phyloP scores from a whole-genome alignment of 2,113 vertebrate genomes.

The Phylloscopus whistleri region DNA sequence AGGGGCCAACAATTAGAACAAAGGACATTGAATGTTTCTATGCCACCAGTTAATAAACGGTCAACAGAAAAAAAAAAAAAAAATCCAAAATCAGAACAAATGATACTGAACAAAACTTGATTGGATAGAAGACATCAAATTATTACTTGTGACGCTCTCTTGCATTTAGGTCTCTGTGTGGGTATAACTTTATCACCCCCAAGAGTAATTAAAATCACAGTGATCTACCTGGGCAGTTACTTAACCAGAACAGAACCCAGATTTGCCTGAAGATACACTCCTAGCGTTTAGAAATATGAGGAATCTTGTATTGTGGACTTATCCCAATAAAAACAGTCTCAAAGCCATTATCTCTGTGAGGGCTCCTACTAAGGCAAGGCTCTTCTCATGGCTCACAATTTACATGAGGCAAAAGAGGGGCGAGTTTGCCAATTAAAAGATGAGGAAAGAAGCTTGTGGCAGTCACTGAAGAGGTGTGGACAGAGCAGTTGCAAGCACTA shows the following conservation, averaged over 20 bases:
- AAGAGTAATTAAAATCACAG: not conserved
- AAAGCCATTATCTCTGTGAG: not conserved
- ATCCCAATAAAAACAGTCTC: not conserved
- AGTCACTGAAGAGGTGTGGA: not conserved
- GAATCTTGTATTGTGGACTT: not conserved
- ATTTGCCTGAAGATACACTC: not conserved
- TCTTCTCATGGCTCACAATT: not conserved
- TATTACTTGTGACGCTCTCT: not conserved
- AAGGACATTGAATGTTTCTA: not conserved
- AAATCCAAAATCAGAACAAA: not conserved
- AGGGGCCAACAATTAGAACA: not conserved
- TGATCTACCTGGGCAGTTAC: not conserved
- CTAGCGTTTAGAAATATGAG: not conserved
- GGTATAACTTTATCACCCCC: not conserved
- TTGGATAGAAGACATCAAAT: not conserved
- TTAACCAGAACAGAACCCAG: not conserved
- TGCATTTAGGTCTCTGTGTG: not conserved
- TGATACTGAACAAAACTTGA: not conserved
- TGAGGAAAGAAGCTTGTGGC: not conserved
- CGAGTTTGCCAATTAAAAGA: not conserved
- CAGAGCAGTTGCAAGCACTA: not conserved
- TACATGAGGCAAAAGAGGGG: not conserved
- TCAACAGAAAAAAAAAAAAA: not conserved
- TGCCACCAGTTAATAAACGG: not conserved
- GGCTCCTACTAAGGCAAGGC: not conserved